Base-by-base conservation (phyloP, 2,113 vertebrate species). In the Xyliphius kryptos region DNA sequence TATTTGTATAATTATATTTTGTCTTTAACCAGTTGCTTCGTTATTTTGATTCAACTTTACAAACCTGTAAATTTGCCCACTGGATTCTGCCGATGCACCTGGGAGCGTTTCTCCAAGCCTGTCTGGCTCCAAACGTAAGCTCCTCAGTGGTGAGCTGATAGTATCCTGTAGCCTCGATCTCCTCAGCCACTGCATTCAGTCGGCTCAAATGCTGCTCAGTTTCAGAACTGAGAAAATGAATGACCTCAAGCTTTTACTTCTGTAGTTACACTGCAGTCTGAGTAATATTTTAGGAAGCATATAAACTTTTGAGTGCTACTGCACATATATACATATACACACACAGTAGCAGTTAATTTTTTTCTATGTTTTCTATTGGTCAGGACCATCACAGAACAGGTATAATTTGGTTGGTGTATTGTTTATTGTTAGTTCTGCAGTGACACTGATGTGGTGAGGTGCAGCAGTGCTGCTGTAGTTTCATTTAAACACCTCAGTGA, bases 61-160 rank as follows among this genome's bases (percentile, higher is more conserved):
- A 13, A 73, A 92, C 91, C 88, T 92, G 85, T 1, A 93, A 82
- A 11, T 92, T 92, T 61, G 90, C 78, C 91, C 91, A 93, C 79
- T 93, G 91, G 72, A 93, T 92, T 46, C 91, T 85, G 22, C 91
- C 91, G 0, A 93, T 91, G 67, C 91, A 93, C 21, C 91, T 76
- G 0, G 91, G 91, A 0, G 91, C 91, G 0, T 93, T 93, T 68
- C 91, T 86, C 91, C 91, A 93, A 41, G 89, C 91, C 66, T 87
- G 88, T 63, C 87, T 92, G 74, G 88, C 75, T 22, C 85, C 90
- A 19, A 88, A 93, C 72, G 58, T 68, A 66, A 93, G 85, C 53
- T 93, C 91, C 49, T 89, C 88, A 36, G 60, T 63, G 0, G 87
- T 91, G 80, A 92, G 80, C 1, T 87, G 85, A 72, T 92, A 93